Evolutionary conservation across 2,888 invertebrate species (phyloP).

Genomic region (Mesochorus sp.): DNA sequence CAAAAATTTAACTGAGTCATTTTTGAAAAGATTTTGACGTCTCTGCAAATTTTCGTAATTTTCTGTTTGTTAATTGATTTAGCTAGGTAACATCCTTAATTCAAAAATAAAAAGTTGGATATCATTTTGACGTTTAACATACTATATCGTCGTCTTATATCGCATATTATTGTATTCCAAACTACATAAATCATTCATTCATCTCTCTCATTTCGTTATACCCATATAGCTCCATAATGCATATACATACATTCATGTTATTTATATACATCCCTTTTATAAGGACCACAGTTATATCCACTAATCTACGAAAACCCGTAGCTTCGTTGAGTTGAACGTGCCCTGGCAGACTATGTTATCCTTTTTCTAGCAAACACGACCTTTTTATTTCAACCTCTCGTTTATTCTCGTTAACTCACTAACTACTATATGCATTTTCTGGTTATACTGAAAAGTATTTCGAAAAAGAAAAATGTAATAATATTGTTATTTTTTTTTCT

Average conservation of each 20-base stretch:
- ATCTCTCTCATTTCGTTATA: conserved; percentile 21
- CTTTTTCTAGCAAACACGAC: neutral
- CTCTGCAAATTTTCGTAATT: too few species aligned
- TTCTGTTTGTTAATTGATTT: too few species aligned
- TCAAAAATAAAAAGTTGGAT: too few species aligned
- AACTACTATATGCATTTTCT: conserved; percentile 5
- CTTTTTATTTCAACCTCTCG: neutral
- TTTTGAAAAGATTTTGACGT: too few species aligned
- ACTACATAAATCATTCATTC: neutral
- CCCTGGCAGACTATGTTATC: conserved; percentile 3
- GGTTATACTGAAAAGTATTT: too few species aligned
- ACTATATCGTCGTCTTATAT: too few species aligned
- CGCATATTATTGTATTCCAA: too few species aligned
- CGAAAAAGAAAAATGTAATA: too few species aligned
- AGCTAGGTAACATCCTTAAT: too few species aligned
- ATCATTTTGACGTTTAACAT: too few species aligned
- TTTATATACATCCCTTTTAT: neutral
- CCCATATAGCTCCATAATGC: neutral
- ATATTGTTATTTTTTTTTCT: neutral
- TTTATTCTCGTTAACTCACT: conserved; percentile 5
- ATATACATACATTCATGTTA: neutral
- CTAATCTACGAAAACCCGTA: conserved; percentile 60
- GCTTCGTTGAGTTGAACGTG: conserved; percentile 62
- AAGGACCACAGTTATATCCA: conserved; percentile 54
- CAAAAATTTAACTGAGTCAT: too few species aligned